Base-by-base conservation (phyloP, 2,888 invertebrate species). In the Sinodicranocentrus sp. region DNA sequence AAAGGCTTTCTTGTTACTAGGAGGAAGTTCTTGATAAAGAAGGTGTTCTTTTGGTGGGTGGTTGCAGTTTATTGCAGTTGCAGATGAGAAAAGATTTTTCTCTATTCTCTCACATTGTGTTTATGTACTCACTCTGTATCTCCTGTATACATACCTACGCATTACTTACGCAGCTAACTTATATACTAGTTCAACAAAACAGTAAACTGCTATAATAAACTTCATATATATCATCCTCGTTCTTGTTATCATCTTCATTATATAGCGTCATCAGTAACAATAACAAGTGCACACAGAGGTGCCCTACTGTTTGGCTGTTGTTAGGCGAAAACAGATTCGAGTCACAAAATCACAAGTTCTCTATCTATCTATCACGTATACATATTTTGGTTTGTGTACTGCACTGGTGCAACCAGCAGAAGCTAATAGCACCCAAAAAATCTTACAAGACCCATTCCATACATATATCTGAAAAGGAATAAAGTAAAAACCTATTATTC, bases 281-380 rank as follows among this genome's bases (percentile, higher is more conserved):
- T 63, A 19, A 48, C 48, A 48, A n/a, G 15, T 39, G 10, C 6
- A 65, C 19, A 17, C 63, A 65, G 39, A 33, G 17, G 33, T 44
- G 28, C 52, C 52, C 21, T 67, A 5, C 28, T 52, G 26, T 25
- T 28, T 2, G 17, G 21, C 23, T 67, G 70, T 70, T 70, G 70
- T 70, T 70, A 70, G 70, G 70, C 17, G 54, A 52, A 70, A 54
- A 54, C 5, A 54, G 33, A 33, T 63, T 52, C 21, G 68, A 21
- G 68, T 17, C 48, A 43, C 13, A 52, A 48, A n/a, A 15, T 15
- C 33, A 33, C 3, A 33, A 33, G 33, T 48, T 10, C 48, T 2
- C 15, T n/a, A n/a, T 17, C 6, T 48, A n/a, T 52, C 52, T 17
- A 61, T 63, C 44, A 44, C 44, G 48, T 68, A 39, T 17, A 8